These are phyloP conservation scores for Alviniconcha marisindica DNA, from an alignment of 1,140 invertebrate genomes.

Conservation along the genomic window DNA sequence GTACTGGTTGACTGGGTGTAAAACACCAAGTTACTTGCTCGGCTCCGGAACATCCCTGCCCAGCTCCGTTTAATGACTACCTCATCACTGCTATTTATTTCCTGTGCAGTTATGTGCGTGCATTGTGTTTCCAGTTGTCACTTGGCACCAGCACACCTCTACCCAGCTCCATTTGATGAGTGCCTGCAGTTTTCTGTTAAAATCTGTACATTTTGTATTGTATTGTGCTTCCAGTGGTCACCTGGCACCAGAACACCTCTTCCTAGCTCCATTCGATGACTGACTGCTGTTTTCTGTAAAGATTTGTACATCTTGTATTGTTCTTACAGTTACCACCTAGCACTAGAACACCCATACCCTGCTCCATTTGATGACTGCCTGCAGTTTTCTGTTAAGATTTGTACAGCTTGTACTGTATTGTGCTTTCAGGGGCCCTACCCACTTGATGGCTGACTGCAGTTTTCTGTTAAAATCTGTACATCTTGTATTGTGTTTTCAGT, in stretches of 20 bases:
- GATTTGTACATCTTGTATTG: background rate
- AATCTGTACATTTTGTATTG: background rate
- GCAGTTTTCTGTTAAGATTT: too few species aligned
- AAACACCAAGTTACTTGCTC: slow-evolving; percentile 57
- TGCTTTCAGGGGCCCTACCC: too few species aligned
- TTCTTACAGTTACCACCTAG: slow-evolving; percentile 57
- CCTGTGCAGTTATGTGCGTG: too few species aligned
- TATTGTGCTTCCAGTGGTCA: slow-evolving; percentile 56
- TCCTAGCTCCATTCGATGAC: slow-evolving; percentile 62
- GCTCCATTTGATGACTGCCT: slow-evolving; percentile 63
- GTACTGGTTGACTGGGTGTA: background rate
- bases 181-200: background rate
- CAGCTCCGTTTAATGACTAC: too few species aligned
- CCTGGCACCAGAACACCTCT: slow-evolving; percentile 65
- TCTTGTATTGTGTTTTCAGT: too few species aligned
- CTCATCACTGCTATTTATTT: too few species aligned
- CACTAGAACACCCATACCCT: slow-evolving; percentile 68
- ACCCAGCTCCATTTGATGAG: background rate
- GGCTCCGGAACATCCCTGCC: slow-evolving; percentile 67
- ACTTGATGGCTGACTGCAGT: too few species aligned
- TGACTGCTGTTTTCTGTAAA: slow-evolving; percentile 41
- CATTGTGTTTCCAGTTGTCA: too few species aligned
- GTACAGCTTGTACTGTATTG: background rate
- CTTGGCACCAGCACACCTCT: too few species aligned
- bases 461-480: background rate